A percentile compares a stretch with the other conserved stretches of the same genome.
Evolutionary conservation across 2,888 invertebrate genomes (phyloP).

Genomic region (Camponotus fellah): DNA sequence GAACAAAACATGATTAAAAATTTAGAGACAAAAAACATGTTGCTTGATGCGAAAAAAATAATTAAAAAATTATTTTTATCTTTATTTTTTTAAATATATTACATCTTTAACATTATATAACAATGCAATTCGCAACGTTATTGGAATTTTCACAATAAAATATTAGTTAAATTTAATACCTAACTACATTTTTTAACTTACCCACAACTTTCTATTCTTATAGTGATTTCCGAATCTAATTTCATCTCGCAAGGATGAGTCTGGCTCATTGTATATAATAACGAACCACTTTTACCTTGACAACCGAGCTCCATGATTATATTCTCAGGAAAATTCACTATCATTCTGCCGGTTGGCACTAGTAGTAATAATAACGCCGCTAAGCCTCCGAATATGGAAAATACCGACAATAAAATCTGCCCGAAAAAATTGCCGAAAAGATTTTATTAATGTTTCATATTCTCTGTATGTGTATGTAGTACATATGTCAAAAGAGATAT

Average conservation of each 20-base stretch:
- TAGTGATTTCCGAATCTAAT: slow-evolving; percentile 73
- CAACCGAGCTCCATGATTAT: slow-evolving; percentile 89
- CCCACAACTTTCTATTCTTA: slow-evolving; percentile 83
- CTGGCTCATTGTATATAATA: slow-evolving; percentile 79
- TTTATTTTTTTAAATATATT: not conserved
- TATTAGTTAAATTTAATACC: not conserved
- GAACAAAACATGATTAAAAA: not conserved
- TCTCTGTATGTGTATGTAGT: not conserved
- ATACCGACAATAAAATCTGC: slow-evolving; percentile 90
- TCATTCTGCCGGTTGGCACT: slow-evolving; percentile 91
- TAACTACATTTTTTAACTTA: slow-evolving; percentile 64
- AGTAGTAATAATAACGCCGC: slow-evolving; percentile 90
- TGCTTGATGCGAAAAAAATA: not conserved
- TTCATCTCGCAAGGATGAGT: slow-evolving; percentile 80
- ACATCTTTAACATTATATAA: slow-evolving; percentile 3
- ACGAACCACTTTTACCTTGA: slow-evolving; percentile 69
- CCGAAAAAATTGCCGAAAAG: slow-evolving; percentile 17
- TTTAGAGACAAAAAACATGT: not conserved
- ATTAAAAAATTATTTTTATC: not conserved
- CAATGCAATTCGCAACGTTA: not conserved
- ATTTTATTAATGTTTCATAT: not conserved
- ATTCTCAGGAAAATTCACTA: slow-evolving; percentile 89
- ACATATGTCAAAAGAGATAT: not conserved
- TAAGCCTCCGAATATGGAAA: slow-evolving; percentile 90
- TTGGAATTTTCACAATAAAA: not conserved